Percentiles rank a stretch among this genome's conserved stretches.
phyloP scores from a whole-genome alignment of 2,888 invertebrate genomes.

The Drosophila demipolita region DNA sequence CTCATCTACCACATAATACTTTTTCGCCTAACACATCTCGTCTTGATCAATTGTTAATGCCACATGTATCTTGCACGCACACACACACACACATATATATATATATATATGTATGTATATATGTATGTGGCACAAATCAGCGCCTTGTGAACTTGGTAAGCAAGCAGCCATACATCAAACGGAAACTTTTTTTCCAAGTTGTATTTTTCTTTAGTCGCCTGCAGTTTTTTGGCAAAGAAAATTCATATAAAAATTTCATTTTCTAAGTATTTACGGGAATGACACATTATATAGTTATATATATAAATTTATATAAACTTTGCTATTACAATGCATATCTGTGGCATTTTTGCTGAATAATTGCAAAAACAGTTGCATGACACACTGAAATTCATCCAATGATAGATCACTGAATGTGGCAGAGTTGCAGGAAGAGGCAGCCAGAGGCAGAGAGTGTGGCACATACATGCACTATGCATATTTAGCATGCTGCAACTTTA shows the following conservation, averaged over 20 bases:
- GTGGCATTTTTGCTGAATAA: slow-evolving; percentile 26
- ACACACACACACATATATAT: too few species aligned
- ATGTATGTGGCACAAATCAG: slow-evolving; percentile 51
- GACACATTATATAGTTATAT: background rate
- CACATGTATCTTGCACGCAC: slow-evolving; percentile 58
- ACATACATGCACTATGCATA: slow-evolving; percentile 3
- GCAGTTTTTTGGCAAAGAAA: slow-evolving; percentile 41
- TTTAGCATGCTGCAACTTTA: slow-evolving; percentile 12
- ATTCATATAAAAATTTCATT: slow-evolving; percentile 57
- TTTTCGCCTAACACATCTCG: slow-evolving; percentile 53
- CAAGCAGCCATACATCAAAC: slow-evolving; percentile 71
- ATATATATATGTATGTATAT: background rate
- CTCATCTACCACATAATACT: slow-evolving; percentile 65
- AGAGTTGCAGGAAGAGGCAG: background rate
- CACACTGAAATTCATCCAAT: slow-evolving; percentile 1
- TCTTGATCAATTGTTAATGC: slow-evolving; percentile 79
- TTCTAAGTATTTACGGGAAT: slow-evolving; percentile 35
- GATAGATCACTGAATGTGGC: background rate
- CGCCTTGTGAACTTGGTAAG: slow-evolving; percentile 70
- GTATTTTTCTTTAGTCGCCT: slow-evolving; percentile 49
- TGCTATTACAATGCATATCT: slow-evolving; percentile 19
- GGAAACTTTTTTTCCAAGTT: slow-evolving; percentile 62
- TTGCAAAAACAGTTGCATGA: slow-evolving; percentile 6
- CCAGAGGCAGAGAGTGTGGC: background rate
- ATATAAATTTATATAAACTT: slow-evolving; percentile 4